phyloP scores from a whole-genome alignment of 2,888 invertebrate genomes.

The Unio pictorum region DNA sequence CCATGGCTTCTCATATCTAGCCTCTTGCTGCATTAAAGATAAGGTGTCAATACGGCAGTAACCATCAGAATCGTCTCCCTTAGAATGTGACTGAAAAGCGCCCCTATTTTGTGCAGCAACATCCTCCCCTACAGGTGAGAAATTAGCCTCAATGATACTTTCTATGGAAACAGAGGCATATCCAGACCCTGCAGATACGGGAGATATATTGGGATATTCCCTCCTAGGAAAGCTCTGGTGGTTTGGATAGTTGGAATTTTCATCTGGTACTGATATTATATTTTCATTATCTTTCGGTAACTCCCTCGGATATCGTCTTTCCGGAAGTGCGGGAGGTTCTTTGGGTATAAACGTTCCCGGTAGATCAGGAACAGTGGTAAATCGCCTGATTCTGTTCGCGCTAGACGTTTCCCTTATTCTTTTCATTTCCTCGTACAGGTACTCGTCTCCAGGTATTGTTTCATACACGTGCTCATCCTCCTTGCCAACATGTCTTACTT shows the following conservation, averaged over 20 bases:
- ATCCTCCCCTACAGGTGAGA: neutral
- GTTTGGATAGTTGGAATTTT: conserved; percentile 32
- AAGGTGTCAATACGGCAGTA: conserved; percentile 38
- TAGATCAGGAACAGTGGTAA: conserved; percentile 40
- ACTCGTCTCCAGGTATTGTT: conserved; percentile 50
- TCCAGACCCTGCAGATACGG: conserved; percentile 14
- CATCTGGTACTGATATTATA: conserved; percentile 34
- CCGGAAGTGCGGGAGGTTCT: conserved; percentile 45
- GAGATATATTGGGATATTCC: too few species aligned
- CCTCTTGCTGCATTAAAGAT: conserved; percentile 21
- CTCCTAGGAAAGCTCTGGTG: neutral
- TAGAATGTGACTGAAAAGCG: conserved; percentile 4
- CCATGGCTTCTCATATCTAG: neutral
- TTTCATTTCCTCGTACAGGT: conserved; percentile 45
- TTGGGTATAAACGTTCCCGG: conserved; percentile 46
- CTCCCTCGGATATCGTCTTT: conserved; percentile 23
- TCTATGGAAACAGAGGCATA: conserved; percentile 22
- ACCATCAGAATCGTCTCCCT: conserved; percentile 35
- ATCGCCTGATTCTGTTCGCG: conserved; percentile 36
- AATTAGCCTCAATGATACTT: conserved; percentile 14
- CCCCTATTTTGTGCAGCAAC: conserved; percentile 11
- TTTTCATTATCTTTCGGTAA: conserved; percentile 17
- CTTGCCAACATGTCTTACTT: conserved; percentile 7
- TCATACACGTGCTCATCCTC: conserved; percentile 52
- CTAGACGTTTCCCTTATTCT: conserved; percentile 30